Conservation (phyloP, 2,113 vertebrate genomes). For the Sander lucioperca region DNA sequence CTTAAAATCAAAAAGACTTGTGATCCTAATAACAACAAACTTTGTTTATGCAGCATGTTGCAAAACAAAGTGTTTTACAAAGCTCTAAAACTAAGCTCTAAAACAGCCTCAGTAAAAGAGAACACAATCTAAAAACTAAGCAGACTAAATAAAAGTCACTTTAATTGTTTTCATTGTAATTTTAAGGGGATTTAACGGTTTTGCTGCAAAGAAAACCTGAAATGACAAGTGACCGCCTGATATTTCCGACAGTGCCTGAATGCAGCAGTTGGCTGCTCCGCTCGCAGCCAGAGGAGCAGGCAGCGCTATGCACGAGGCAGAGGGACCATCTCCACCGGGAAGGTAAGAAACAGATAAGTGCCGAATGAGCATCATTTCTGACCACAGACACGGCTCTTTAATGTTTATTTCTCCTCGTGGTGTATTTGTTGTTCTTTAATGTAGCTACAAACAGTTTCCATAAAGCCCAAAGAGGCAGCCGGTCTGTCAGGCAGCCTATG, state of each 20-base stretch:
- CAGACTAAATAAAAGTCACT: neutral
- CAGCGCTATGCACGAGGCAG: conserved; percentile 45
- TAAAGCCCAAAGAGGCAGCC: conserved; percentile 40
- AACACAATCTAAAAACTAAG: neutral
- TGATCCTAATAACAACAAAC: neutral
- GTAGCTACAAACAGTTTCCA: conserved; percentile 20
- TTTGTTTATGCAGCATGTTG: neutral
- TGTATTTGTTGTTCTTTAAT: neutral
- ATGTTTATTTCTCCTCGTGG: too few species aligned
- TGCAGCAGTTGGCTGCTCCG: conserved; percentile 54
- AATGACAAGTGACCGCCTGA: rapidly evolving
- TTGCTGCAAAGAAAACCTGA: neutral
- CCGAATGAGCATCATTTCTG: conserved; percentile 60
- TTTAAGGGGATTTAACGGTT: neutral
- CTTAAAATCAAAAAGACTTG: too few species aligned
- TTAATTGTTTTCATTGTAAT: neutral
- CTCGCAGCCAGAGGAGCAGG: conserved; percentile 60
- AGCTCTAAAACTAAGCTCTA: neutral
- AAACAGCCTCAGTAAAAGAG: neutral
- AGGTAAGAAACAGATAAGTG: conserved; percentile 43
- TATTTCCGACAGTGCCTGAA: conserved; percentile 41
- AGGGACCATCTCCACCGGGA: conserved; percentile 50
- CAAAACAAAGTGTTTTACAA: neutral
- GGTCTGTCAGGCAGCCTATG: conserved; percentile 4
- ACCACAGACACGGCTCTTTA: rapidly evolving